Conservation (phyloP, 2,888 invertebrate genomes). For the Drosophila sordidapex region DNA sequence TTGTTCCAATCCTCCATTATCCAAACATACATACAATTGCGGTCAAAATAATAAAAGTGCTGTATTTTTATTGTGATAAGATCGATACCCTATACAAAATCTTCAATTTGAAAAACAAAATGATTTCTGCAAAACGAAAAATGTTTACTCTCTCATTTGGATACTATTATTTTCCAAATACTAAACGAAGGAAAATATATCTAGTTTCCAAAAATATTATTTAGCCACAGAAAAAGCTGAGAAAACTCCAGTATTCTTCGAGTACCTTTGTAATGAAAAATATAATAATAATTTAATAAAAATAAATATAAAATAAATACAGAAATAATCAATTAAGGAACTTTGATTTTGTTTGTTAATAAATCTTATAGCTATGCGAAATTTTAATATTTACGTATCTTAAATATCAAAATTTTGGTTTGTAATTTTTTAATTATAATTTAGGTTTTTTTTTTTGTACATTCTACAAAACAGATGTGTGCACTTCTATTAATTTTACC, state of each 20-base stretch:
- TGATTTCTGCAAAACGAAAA: background rate
- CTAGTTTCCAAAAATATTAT: background rate
- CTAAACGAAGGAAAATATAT: background rate
- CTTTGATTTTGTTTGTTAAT: background rate
- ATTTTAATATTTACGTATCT: no score
- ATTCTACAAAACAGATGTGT: background rate
- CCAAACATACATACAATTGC: background rate
- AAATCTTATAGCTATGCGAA: background rate
- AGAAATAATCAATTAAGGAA: background rate
- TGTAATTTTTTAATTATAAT: background rate
- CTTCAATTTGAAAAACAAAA: background rate
- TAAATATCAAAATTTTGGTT: no score
- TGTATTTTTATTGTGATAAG: background rate
- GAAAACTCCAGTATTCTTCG: background rate
- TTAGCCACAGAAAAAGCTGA: background rate
- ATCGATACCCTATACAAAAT: background rate
- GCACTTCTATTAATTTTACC: background rate
- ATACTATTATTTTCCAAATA: background rate
- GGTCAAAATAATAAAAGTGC: background rate
- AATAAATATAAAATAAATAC: background rate
- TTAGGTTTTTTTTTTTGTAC: background rate
- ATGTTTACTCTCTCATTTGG: background rate
- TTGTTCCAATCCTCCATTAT: background rate
- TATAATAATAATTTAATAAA: background rate
- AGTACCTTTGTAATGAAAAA: background rate